phyloP scores from a whole-genome alignment of 2,797 vertebrate species.

The Arrhamphus sclerolepis region DNA sequence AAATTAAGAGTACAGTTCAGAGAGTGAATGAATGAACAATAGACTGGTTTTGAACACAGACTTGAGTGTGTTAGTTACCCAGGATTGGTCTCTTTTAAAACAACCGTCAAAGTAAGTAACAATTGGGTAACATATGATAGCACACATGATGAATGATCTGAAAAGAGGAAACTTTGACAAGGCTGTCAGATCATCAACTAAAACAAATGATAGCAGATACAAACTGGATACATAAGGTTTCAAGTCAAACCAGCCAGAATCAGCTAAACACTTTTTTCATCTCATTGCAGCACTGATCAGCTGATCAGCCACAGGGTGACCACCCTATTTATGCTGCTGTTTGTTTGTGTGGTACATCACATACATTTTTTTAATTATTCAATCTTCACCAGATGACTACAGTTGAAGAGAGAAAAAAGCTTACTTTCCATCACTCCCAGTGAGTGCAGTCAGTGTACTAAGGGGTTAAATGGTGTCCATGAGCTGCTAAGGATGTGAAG shows the following conservation, averaged over 20 bases:
- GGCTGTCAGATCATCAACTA: background rate
- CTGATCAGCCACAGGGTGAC: too few relatives aligned
- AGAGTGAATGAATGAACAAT: background rate
- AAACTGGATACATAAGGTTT: background rate
- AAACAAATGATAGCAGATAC: constrained; percentile 4
- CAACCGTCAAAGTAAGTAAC: background rate
- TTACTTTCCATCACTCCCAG: constrained; percentile 28
- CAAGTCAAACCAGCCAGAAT: constrained; percentile 6
- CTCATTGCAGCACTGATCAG: constrained; percentile 8
- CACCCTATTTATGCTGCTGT: constrained; percentile 17
- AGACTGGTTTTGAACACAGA: background rate
- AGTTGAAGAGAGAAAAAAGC: constrained; percentile 46
- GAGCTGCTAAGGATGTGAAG: constrained; percentile 87
- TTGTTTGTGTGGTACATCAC: constrained; percentile 16
- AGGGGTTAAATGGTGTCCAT: constrained; percentile 86
- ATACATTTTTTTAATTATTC: constrained; percentile 31
- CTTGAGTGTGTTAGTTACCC: background rate
- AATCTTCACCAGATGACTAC: constrained; percentile 53
- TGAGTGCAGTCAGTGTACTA: constrained; percentile 60
- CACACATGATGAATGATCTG: background rate
- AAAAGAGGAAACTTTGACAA: constrained; percentile 2
- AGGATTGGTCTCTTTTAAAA: constrained; percentile 1
- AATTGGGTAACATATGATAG: background rate
- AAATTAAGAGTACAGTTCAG: constrained; percentile 5
- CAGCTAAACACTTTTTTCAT: background rate